These are phyloP conservation scores for Typhlichthys eigenmanni DNA, from an alignment of 2,797 vertebrate genomes.

Conservation along the genomic window DNA sequence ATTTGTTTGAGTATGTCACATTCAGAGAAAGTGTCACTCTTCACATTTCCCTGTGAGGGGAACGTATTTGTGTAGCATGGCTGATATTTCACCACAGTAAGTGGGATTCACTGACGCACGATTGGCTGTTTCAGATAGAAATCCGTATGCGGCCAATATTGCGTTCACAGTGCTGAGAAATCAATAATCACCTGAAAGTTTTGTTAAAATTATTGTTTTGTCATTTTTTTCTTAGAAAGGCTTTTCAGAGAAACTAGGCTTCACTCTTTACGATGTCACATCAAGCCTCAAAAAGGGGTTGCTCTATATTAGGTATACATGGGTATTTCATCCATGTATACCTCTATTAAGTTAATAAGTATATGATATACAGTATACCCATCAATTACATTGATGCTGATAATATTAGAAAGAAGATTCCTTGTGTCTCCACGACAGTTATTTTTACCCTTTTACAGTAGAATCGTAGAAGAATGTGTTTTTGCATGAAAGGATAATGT, in stretches of 20 bases:
- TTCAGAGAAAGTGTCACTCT: neutral
- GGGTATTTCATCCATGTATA: too few species aligned
- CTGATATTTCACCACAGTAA: conserved; percentile 57
- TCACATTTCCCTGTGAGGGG: conserved; percentile 10
- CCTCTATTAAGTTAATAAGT: neutral
- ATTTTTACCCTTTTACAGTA: neutral
- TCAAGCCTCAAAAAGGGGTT: conserved; percentile 51
- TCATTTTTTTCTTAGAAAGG: conserved; percentile 58
- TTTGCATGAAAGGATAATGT: neutral
- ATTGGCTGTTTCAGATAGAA: conserved; percentile 41
- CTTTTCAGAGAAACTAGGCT: conserved; percentile 74
- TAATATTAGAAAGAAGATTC: conserved; percentile 5
- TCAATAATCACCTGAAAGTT: conserved; percentile 44
- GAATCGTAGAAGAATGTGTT: neutral
- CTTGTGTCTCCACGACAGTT: conserved; percentile 8
- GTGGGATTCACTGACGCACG: conserved; percentile 30
- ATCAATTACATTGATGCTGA: neutral
- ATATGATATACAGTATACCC: neutral
- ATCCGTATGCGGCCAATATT: conserved; percentile 18
- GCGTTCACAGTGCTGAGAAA: conserved; percentile 25
- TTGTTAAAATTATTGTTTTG: conserved; percentile 63
- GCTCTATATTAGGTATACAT: conserved; percentile 26
- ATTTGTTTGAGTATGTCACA: conserved; percentile 26
- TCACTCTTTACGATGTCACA: conserved; percentile 64
- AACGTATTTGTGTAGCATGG: conserved; percentile 53